phyloP scores from a whole-genome alignment of 2,888 invertebrate species.

The Aricia artaxerxes region DNA sequence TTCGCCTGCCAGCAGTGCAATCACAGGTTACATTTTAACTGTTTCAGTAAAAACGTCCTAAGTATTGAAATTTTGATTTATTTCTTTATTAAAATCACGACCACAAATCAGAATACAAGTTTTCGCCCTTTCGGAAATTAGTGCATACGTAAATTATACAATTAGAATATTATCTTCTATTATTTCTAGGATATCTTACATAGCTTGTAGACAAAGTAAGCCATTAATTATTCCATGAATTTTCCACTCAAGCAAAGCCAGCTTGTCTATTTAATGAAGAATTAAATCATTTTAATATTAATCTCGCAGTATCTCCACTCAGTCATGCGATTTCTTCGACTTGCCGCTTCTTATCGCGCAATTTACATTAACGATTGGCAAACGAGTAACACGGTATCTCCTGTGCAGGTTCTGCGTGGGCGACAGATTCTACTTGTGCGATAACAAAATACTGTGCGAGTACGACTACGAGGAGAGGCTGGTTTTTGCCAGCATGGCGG shows the following conservation, averaged over 20 bases:
- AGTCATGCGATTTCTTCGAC: slow-evolving; percentile 24
- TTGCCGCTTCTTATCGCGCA: slow-evolving; percentile 16
- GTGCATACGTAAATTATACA: no score
- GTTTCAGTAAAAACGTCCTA: not conserved
- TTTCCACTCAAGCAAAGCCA: not conserved
- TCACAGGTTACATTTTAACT: slow-evolving; percentile 85
- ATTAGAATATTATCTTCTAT: no score
- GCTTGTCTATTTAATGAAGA: not conserved
- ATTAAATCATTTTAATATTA: slow-evolving; percentile 12
- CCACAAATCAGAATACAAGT: no score
- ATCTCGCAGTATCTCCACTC: slow-evolving; percentile 10
- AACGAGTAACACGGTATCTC: slow-evolving; percentile 36
- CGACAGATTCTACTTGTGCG: slow-evolving; percentile 94
- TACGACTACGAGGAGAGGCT: slow-evolving; percentile 96
- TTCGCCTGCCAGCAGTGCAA: slow-evolving; percentile 97
- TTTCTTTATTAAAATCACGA: not conserved
- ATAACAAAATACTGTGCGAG: slow-evolving; percentile 96
- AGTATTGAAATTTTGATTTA: not conserved
- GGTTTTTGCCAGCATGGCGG: slow-evolving; percentile 93
- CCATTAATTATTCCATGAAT: not conserved
- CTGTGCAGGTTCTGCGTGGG: slow-evolving; percentile 93
- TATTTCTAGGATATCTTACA: not conserved
- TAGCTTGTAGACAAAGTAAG: not conserved
- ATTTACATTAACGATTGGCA: slow-evolving; percentile 35
- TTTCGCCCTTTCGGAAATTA: not conserved